phyloP scores from a whole-genome alignment of 1,140 invertebrate species.

The Lepeophtheirus salmonis region DNA sequence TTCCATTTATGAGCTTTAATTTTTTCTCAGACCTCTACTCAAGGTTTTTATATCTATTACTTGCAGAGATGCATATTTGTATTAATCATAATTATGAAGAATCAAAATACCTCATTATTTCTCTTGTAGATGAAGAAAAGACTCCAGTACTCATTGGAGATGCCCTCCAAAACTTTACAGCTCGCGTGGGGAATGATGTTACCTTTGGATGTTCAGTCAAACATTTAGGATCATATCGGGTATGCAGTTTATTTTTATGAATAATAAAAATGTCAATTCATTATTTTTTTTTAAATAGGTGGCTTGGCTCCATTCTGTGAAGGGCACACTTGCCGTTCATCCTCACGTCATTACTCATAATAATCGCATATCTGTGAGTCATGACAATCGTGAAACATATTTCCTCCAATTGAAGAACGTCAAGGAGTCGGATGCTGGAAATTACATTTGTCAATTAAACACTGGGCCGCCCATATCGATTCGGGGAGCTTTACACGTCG shows the following conservation, averaged over 20 bases:
- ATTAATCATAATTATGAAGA: too few species aligned
- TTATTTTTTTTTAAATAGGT: slow-evolving; percentile 20
- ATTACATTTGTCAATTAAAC: slow-evolving; percentile 22
- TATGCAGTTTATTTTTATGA: background rate
- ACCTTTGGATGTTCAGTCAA: slow-evolving; percentile 22
- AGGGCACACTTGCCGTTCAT: slow-evolving; percentile 23
- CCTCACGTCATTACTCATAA: slow-evolving; percentile 23
- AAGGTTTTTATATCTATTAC: too few species aligned
- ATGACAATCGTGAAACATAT: slow-evolving; percentile 19
- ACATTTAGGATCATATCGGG: slow-evolving; percentile 22
- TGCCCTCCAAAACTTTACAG: slow-evolving; percentile 22
- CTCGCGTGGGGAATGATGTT: slow-evolving; percentile 21
- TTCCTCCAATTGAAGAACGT: slow-evolving; percentile 21
- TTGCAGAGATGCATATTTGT: too few species aligned
- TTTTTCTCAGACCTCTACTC: too few species aligned
- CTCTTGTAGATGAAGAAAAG: too few species aligned
- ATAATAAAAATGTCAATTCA: background rate
- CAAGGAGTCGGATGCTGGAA: slow-evolving; percentile 20
- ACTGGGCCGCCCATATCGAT: slow-evolving; percentile 3
- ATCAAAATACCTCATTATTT: too few species aligned
- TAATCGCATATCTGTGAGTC: slow-evolving; percentile 20
- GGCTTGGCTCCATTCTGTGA: slow-evolving; percentile 25
- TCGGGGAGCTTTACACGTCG: slow-evolving; percentile 10
- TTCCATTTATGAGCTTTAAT: too few species aligned
- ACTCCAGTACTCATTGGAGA: background rate